Conservation (phyloP, 2,888 invertebrate genomes). For the Heliconius aoede region DNA sequence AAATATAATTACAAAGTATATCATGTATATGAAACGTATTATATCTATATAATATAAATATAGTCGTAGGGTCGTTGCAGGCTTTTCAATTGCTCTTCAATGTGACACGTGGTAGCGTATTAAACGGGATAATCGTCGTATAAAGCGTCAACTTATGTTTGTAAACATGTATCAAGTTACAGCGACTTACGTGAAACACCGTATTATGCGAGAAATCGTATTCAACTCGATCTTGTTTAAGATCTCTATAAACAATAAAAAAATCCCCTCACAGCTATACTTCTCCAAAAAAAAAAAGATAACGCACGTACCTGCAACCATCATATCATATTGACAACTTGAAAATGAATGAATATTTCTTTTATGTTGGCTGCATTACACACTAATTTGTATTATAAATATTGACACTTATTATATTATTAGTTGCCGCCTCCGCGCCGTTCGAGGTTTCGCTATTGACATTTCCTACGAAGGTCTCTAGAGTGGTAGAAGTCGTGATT, state of each 20-base stretch:
- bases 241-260: not conserved
- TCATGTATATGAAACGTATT: no score
- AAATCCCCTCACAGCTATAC: constrained; percentile 7
- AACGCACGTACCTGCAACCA: not conserved
- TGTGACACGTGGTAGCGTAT: no score
- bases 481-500: constrained; percentile 68
- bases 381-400: constrained; percentile 15
- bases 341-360: not conserved
- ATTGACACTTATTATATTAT: constrained; percentile 54
- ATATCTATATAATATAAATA: no score
- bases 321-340: not conserved
- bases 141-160: no score
- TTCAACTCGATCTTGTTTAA: not conserved
- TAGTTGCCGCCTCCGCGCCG: constrained; percentile 55
- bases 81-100: no score
- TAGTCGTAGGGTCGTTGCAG: no score
- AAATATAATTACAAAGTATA: no score
- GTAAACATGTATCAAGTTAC: no score
- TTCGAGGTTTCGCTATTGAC: constrained; percentile 75
- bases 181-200: no score
- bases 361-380: not conserved
- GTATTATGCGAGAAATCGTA: no score
- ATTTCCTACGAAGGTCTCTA: constrained; percentile 78
- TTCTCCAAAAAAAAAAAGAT: constrained; percentile 7
- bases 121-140: no score